These are phyloP conservation scores for Isotomurus palustris DNA, from an alignment of 2,888 invertebrate species.

Conservation along the genomic window DNA sequence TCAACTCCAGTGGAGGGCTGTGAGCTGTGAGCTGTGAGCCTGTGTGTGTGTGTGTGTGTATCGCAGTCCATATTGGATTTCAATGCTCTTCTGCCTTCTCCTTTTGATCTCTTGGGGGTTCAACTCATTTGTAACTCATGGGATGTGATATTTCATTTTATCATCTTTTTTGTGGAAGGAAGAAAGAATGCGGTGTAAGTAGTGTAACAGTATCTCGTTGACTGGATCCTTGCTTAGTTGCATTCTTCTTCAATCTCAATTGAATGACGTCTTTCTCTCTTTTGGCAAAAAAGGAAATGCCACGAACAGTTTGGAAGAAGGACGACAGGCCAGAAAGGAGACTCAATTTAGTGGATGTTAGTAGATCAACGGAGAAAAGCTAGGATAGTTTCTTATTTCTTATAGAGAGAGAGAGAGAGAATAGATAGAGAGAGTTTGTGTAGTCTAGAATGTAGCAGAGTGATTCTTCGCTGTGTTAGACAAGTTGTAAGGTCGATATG, in stretches of 20 bases:
- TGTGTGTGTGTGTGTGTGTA: no score
- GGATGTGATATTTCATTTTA: neutral
- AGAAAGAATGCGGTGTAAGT: neutral
- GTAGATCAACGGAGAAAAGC: neutral
- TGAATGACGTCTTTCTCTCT: constrained; percentile 5
- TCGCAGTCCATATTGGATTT: neutral
- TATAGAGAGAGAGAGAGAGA: no score
- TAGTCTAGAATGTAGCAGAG: no score
- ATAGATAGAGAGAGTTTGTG: no score
- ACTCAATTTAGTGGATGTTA: neutral
- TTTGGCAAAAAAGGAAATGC: neutral
- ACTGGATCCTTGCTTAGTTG: neutral
- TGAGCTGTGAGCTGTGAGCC: no score
- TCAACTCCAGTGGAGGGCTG: constrained; percentile 5
- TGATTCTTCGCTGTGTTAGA: no score
- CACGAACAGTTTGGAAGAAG: neutral
- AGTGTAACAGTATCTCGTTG: constrained; percentile 2
- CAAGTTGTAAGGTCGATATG: no score
- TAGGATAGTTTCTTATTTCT: no score
- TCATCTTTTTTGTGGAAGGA: neutral
- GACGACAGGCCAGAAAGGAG: neutral
- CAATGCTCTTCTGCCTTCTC: neutral
- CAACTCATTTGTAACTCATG: neutral
- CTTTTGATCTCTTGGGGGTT: neutral
- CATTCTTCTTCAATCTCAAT: constrained; percentile 6